These are phyloP conservation scores for Zhuqinia jingwanae DNA, from an alignment of 2,888 invertebrate species.

Conservation along the genomic window DNA sequence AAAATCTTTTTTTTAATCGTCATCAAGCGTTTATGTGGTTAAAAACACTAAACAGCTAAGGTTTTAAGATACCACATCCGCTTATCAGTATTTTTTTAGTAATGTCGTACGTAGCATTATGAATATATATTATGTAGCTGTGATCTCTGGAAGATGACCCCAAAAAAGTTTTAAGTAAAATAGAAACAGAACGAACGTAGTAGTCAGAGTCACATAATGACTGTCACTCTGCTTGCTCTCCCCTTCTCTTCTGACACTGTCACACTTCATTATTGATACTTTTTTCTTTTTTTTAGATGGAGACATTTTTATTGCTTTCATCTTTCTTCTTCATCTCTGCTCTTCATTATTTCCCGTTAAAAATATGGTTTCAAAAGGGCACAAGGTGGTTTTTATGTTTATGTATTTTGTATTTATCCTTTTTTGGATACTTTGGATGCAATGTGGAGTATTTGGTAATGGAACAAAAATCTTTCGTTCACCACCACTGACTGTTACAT, in stretches of 20 bases:
- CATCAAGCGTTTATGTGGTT: too few species aligned
- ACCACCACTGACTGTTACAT: background rate
- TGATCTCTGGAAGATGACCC: too few species aligned
- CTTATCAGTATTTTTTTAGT: too few species aligned
- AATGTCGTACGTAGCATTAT: too few species aligned
- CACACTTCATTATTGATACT: background rate
- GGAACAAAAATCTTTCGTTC: background rate
- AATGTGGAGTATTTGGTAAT: too few species aligned
- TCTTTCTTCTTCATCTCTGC: conserved; percentile 9
- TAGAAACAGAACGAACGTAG: background rate
- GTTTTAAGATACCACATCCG: too few species aligned
- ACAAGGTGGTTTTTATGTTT: background rate
- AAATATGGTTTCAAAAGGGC: background rate
- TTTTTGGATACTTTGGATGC: too few species aligned
- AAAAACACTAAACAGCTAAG: too few species aligned
- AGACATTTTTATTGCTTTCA: conserved; percentile 64
- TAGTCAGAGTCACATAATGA: background rate
- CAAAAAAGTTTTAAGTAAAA: background rate
- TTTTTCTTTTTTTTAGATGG: conserved; percentile 22
- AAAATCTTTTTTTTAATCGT: too few species aligned
- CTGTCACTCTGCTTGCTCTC: background rate
- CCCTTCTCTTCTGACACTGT: conserved; percentile 22
- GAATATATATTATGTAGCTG: too few species aligned
- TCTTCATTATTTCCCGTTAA: background rate
- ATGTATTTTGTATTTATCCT: too few species aligned